These are phyloP conservation scores for Parauchenoglanis punctatus DNA, from an alignment of 2,797 vertebrate species.

Conservation along the genomic window DNA sequence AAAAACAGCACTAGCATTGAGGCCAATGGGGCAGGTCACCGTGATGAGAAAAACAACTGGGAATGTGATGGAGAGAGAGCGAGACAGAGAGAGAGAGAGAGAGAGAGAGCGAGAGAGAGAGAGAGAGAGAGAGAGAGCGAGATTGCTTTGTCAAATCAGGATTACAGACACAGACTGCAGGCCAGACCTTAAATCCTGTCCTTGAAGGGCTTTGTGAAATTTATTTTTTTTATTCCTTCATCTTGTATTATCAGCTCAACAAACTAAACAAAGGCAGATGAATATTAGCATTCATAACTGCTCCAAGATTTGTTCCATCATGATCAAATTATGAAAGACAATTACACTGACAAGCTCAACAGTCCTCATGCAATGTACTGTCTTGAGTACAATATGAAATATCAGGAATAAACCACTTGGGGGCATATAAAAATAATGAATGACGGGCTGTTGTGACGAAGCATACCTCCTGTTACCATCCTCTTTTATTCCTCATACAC, in stretches of 20 bases:
- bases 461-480: not conserved
- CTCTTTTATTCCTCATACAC: not conserved
- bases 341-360: not conserved
- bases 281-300: not conserved
- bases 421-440: not conserved
- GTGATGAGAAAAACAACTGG: conserved; percentile 41
- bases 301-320: not conserved
- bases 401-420: not conserved
- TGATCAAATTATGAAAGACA: not conserved
- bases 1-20: conserved; percentile 15
- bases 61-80: not conserved
- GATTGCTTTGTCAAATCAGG: not conserved
- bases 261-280: not conserved
- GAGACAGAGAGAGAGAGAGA: not conserved
- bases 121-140: not conserved
- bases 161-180: conserved; percentile 9
- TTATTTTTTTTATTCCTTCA: not conserved
- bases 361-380: not conserved
- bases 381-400: not conserved
- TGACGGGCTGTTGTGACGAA: not conserved
- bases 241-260: not conserved
- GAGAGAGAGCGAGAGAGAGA: not conserved
- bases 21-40: conserved; percentile 1
- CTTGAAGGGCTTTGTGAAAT: not conserved
- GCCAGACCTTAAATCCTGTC: not conserved